A percentile compares a stretch with the other conserved stretches of the same genome.
Conservation (phyloP, 1,140 invertebrate genomes). For the Rhyzopertha dominica region DNA sequence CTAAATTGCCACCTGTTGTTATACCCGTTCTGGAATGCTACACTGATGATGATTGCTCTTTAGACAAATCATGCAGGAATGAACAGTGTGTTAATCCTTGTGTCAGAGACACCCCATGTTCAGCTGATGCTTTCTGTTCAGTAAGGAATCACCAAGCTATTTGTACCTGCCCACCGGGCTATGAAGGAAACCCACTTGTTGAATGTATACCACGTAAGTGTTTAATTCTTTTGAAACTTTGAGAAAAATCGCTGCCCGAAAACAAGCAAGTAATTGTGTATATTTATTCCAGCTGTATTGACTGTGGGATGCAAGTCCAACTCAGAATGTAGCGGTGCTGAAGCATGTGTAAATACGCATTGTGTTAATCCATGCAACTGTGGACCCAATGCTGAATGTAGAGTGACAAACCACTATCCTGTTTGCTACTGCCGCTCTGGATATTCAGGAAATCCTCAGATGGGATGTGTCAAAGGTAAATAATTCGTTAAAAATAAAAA, state of each 20-base stretch:
- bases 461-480: constrained; percentile 68
- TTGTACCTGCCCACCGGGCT: constrained; percentile 74
- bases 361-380: constrained; percentile 83
- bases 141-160: constrained; percentile 67
- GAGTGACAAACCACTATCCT: constrained; percentile 73
- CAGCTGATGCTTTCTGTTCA: constrained; percentile 70
- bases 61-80: constrained; percentile 68
- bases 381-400: constrained; percentile 74
- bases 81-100: constrained; percentile 77
- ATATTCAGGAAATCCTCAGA: constrained; percentile 77
- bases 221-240: background rate
- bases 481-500: too few species aligned
- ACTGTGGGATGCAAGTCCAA: constrained; percentile 70
- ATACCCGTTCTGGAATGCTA: constrained; percentile 63
- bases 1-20: constrained; percentile 47
- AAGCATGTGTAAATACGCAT: constrained; percentile 72
- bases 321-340: constrained; percentile 69
- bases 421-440: constrained; percentile 72
- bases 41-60: constrained; percentile 67
- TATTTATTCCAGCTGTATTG: constrained; percentile 49
- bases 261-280: constrained; percentile 18
- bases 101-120: constrained; percentile 60
- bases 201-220: constrained; percentile 74
- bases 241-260: background rate
- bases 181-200: constrained; percentile 65